Conservation (phyloP, 2,797 vertebrate species). For the Lemur catta region DNA sequence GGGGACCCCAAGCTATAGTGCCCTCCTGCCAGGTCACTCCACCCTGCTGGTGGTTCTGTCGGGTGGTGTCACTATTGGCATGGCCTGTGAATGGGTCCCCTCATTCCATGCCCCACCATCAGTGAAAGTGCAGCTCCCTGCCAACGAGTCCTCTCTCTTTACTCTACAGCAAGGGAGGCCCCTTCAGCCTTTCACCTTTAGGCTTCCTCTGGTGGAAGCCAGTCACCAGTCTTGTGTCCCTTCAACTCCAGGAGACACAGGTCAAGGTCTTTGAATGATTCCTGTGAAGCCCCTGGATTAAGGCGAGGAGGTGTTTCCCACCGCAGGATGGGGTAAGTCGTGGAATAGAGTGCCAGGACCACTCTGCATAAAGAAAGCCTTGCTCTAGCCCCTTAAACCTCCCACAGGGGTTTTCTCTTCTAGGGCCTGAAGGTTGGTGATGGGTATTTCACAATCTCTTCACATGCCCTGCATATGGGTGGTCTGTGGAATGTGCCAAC, state of each 20-base stretch:
- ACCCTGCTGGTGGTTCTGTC: not conserved
- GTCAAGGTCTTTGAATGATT: not conserved
- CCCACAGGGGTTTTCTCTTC: not conserved
- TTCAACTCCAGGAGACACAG: not conserved
- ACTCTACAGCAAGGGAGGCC: not conserved
- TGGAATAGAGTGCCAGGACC: not conserved
- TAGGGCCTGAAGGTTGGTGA: not conserved
- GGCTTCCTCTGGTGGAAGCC: not conserved
- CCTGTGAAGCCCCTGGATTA: not conserved
- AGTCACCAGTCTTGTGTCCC: not conserved
- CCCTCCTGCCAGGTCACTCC: not conserved
- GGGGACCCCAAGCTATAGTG: not conserved
- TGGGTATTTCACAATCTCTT: not conserved
- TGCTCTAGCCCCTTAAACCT: not conserved
- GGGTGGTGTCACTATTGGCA: not conserved
- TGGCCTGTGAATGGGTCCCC: not conserved
- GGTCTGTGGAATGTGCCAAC: not conserved
- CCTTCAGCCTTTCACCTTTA: not conserved
- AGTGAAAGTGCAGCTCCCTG: not conserved
- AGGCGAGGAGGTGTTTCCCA: not conserved
- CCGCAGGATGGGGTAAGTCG: not conserved
- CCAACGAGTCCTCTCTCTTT: not conserved
- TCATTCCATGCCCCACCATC: not conserved
- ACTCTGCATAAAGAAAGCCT: not conserved
- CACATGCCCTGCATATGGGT: not conserved